Percentiles rank a stretch among this genome's conserved stretches.
phyloP scores from a whole-genome alignment of 2,888 invertebrate species.

The Amphipyra tragopoginis region DNA sequence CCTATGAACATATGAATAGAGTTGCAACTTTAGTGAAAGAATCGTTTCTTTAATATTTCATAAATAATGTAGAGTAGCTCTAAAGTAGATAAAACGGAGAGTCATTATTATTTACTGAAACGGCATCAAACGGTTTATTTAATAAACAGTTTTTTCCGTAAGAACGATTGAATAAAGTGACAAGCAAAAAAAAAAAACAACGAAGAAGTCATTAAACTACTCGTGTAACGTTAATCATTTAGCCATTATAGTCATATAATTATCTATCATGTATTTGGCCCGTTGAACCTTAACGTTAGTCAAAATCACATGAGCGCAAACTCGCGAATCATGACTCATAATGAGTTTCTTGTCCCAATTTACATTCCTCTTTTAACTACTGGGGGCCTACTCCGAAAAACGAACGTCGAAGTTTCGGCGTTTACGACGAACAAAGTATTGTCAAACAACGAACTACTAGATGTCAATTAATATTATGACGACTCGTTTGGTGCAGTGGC shows the following conservation, averaged over 20 bases:
- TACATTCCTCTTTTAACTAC: constrained; percentile 32
- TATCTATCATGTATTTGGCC: constrained; percentile 37
- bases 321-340: constrained; percentile 53
- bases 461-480: no score
- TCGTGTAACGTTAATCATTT: constrained; percentile 31
- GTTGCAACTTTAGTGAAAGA: background rate
- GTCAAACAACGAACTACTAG: no score
- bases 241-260: constrained; percentile 24
- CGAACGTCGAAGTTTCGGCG: no score
- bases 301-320: constrained; percentile 36
- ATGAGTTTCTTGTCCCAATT: constrained; percentile 51
- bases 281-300: constrained; percentile 36
- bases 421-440: no score
- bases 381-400: no score
- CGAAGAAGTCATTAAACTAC: constrained; percentile 12
- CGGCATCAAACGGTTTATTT: background rate
- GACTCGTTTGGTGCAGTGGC: no score
- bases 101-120: background rate
- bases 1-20: background rate
- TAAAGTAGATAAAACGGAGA: no score
- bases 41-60: no score
- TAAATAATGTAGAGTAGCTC: no score
- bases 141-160: background rate
- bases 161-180: background rate
- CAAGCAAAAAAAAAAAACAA: background rate